phyloP scores from a whole-genome alignment of 1,140 invertebrate species.

The Drosophila saltans region DNA sequence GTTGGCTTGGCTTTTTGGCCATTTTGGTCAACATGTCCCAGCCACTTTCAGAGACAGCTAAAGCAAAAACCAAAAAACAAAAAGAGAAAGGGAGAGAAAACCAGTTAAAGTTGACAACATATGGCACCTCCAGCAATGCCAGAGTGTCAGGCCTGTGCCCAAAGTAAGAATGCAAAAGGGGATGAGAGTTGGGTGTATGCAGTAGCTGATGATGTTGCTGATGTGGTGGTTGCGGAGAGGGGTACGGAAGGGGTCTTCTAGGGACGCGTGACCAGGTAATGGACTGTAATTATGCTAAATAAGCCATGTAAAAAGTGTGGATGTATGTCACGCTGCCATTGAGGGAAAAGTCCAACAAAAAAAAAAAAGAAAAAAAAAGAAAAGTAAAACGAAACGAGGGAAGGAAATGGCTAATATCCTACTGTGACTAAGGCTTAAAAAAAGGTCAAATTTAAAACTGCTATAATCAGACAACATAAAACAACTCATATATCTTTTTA shows the following conservation, averaged over 20 bases:
- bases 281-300: conserved; percentile 81
- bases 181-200: conserved; percentile 19
- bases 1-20: conserved; percentile 29
- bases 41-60: conserved; percentile 10
- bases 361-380: background rate
- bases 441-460: background rate
- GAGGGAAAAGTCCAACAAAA: background rate
- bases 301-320: conserved; percentile 70
- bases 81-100: background rate
- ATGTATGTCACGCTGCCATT: conserved; percentile 39
- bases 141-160: conserved; percentile 29
- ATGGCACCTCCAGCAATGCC: conserved; percentile 56
- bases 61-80: background rate
- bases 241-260: background rate
- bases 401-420: conserved; percentile 18
- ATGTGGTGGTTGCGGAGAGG: background rate
- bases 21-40: conserved; percentile 55
- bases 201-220: background rate
- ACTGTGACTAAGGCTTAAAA: conserved; percentile 5
- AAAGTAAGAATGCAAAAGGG: no score
- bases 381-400: background rate
- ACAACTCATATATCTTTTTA: background rate
- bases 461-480: background rate
- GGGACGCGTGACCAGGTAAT: conserved; percentile 74
- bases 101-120: conserved; percentile 79